These are phyloP conservation scores for Geotrupes spiniger DNA, from an alignment of 2,888 invertebrate genomes.

Conservation along the genomic window DNA sequence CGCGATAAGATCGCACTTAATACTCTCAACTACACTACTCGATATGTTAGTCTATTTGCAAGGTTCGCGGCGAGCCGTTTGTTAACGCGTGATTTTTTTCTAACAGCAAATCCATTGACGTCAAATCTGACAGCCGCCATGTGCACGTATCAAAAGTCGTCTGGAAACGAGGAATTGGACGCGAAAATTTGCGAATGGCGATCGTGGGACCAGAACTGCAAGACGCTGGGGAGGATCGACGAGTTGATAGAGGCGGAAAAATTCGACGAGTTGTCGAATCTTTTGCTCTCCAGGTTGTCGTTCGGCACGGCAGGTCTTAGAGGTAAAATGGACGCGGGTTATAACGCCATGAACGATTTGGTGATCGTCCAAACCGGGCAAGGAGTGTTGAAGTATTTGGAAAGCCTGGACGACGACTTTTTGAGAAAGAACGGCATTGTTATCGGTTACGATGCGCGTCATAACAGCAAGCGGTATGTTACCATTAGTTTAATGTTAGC, in stretches of 20 bases:
- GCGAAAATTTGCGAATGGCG: constrained; percentile 71
- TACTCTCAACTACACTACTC: no score
- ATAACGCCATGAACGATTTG: constrained; percentile 92
- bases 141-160: constrained; percentile 12
- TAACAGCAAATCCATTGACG: constrained; percentile 3
- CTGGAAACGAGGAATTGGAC: constrained; percentile 59
- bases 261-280: constrained; percentile 58
- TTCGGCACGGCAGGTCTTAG: constrained; percentile 95
- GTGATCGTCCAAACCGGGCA: constrained; percentile 93
- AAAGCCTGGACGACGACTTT: constrained; percentile 57
- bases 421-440: constrained; percentile 71
- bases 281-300: constrained; percentile 68
- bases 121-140: constrained; percentile 1
- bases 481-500: no score
- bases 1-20: background rate
- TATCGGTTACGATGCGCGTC: constrained; percentile 88
- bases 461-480: constrained; percentile 80
- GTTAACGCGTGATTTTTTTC: no score
- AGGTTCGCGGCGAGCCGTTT: no score
- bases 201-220: constrained; percentile 71
- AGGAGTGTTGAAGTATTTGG: constrained; percentile 78
- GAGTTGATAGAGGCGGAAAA: constrained; percentile 55
- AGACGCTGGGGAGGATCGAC: constrained; percentile 62
- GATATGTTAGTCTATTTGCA: no score
- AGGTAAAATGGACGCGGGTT: constrained; percentile 91